Evolutionary conservation across 2,113 vertebrate genomes (phyloP), one percentile per base, ranked within the genome.

Genomic region (Gobius niger): DNA sequence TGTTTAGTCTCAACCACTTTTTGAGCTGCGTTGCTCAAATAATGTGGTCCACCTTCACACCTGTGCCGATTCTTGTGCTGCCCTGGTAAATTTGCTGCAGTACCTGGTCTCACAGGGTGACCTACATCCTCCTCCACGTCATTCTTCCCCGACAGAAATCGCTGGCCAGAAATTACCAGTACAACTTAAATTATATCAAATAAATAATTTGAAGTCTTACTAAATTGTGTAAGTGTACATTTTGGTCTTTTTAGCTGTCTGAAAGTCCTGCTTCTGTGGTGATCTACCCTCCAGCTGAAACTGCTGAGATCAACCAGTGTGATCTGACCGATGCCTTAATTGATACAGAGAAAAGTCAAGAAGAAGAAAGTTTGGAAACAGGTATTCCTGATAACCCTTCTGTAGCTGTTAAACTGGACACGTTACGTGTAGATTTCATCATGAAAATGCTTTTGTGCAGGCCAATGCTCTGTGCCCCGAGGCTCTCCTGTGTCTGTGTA

Each of bases 11-110:
- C 95, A 95, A 90, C 95, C 96, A 0, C 92, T 95, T 47, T 97
- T 96, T 8, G 95, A 97, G 86, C 94, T 97, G 10, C 94, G 95
- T 47, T 97, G 96, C 85, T 96, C 95, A 88, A 97, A 96, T 88
- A 96, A 96, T 1, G 93, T 95, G 60, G 92, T 96, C 11, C 96
- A 96, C 5, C 74, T 96, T 19, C 95, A 95, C 77, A 95, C 94
- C 53, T 96, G 96, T n/a, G 94, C 95, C 0, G 96, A 97, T 85
- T 96, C 96, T 34, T 96, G 96, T 2, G 95, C 96, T 0, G 90
- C 93, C 65, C 89, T 97, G 19, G 83, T 93, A 77, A 96, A 96
- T 84, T 81, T 97, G 84, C 91, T 96, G 57, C 96, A 96, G 88
- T 96, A 97, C 53, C 86, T 96, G 69, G 90, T 92, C 34, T 91